Percentiles rank a stretch among this genome's conserved stretches.
These are phyloP conservation scores for Vesta saturnalis DNA, from an alignment of 2,888 invertebrate species.

Conservation along the genomic window DNA sequence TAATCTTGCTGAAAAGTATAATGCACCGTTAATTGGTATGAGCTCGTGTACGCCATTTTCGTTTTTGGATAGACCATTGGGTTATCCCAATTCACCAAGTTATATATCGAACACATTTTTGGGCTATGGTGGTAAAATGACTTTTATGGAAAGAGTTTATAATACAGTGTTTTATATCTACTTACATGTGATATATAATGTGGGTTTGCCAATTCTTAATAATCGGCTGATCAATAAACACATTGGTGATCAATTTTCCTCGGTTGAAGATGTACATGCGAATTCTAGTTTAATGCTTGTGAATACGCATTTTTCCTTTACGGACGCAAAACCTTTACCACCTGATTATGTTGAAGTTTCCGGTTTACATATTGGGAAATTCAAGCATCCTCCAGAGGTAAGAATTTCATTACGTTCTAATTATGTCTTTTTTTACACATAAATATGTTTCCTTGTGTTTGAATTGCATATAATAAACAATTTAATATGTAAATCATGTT, in stretches of 20 bases:
- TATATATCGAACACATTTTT: constrained; percentile 62
- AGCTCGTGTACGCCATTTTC: constrained; percentile 63
- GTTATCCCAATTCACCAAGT: constrained; percentile 61
- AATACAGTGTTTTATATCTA: constrained; percentile 45
- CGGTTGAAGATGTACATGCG: constrained; percentile 15
- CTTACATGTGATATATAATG: constrained; percentile 44
- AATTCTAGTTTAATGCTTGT: constrained; percentile 62
- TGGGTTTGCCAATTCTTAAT: constrained; percentile 42
- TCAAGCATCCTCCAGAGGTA: constrained; percentile 46
- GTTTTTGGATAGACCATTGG: constrained; percentile 61
- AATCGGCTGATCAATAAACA: background rate
- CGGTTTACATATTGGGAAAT: constrained; percentile 64
- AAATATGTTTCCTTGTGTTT: no score
- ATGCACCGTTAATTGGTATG: constrained; percentile 66
- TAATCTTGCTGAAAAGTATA: no score
- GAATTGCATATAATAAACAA: no score
- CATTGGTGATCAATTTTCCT: background rate
- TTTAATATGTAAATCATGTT: no score
- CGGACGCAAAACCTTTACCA: constrained; percentile 61
- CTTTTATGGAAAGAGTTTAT: constrained; percentile 49
- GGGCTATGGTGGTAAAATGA: constrained; percentile 47
- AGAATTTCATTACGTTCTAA: constrained; percentile 23
- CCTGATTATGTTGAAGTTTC: constrained; percentile 65
- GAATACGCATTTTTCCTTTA: constrained; percentile 63
- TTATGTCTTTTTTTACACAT: background rate